Evolutionary conservation across 2,797 vertebrate genomes (phyloP).

Genomic region (Eulemur albifrons): DNA sequence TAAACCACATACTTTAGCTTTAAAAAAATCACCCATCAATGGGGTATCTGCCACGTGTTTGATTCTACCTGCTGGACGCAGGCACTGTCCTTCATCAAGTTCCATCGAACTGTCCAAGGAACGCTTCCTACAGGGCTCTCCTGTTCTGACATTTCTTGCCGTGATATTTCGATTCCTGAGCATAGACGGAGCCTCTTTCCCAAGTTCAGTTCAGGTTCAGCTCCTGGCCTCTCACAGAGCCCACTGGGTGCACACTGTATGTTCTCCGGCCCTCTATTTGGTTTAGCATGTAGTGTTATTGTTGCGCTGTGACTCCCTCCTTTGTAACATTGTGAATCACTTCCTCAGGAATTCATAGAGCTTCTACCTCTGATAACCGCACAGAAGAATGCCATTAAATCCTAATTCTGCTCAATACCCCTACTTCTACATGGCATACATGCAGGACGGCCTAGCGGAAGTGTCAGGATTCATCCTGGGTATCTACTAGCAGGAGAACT

Average conservation of each 20-base stretch:
- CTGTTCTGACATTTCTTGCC: neutral
- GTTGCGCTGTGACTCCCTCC: no score
- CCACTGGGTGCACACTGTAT: fast-evolving
- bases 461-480: neutral
- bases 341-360: neutral
- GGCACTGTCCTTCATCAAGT: neutral
- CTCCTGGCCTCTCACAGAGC: neutral
- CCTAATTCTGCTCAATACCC: neutral
- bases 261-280: neutral
- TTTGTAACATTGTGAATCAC: neutral
- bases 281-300: neutral
- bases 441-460: neutral
- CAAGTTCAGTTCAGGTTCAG: neutral
- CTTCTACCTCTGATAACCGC: neutral
- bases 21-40: neutral
- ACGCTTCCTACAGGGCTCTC: fast-evolving
- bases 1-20: neutral
- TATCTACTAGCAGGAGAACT: neutral
- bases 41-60: fast-evolving
- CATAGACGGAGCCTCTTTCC: neutral
- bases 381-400: neutral
- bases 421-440: fast-evolving
- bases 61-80: neutral
- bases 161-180: neutral
- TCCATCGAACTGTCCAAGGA: neutral